phyloP scores from a whole-genome alignment of 2,113 vertebrate genomes.

The Copsychus sechellarum region DNA sequence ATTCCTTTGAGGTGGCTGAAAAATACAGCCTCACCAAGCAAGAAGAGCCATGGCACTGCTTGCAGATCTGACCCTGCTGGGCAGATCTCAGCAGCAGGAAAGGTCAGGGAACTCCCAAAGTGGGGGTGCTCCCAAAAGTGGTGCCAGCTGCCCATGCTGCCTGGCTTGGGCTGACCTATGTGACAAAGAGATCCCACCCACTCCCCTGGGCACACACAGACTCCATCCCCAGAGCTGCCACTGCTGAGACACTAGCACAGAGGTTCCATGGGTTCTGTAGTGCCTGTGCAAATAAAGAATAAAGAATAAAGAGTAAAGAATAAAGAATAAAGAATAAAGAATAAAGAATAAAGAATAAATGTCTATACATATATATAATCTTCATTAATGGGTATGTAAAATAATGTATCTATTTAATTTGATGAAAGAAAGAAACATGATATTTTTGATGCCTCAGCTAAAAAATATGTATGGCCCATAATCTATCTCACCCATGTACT shows the following conservation, averaged over 20 bases:
- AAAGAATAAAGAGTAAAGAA: too few relatives aligned
- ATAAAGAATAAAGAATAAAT: background rate
- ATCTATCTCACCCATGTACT: background rate
- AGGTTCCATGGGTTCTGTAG: background rate
- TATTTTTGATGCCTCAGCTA: background rate
- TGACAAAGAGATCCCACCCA: slow-evolving; percentile 25
- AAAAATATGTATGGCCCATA: background rate
- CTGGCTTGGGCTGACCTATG: slow-evolving; percentile 2
- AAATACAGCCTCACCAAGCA: fast-evolving
- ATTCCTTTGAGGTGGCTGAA: background rate
- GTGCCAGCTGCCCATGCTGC: background rate
- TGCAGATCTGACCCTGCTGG: fast-evolving
- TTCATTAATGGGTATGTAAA: background rate
- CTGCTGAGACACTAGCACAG: background rate
- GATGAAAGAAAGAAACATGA: background rate
- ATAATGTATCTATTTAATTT: background rate
- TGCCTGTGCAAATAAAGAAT: background rate
- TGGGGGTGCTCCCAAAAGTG: background rate
- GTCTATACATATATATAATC: too few relatives aligned
- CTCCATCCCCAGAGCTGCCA: slow-evolving; percentile 19
- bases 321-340: too few relatives aligned
- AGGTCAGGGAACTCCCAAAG: background rate
- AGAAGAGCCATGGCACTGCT: background rate
- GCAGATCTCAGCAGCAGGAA: background rate
- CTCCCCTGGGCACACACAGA: slow-evolving; percentile 43